A percentile compares a stretch with the other conserved stretches of the same genome.
Conservation (phyloP, 2,888 invertebrate genomes). For the Noctua comes region DNA sequence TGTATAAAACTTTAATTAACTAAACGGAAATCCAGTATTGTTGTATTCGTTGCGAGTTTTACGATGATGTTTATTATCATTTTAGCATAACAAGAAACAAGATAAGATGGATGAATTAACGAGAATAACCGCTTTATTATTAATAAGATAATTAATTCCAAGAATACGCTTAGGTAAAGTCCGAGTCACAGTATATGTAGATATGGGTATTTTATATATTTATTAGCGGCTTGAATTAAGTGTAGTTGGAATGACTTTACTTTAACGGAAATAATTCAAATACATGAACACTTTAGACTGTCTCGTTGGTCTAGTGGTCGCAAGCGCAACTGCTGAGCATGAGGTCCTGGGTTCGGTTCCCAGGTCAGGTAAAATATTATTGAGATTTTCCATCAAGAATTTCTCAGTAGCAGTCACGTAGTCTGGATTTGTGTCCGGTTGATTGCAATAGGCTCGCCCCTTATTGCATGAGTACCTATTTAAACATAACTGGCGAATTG, state of each 20-base stretch:
- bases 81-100: conserved; percentile 24
- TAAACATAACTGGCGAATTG: too few species aligned
- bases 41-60: conserved; percentile 7
- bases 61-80: conserved; percentile 12
- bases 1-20: conserved; percentile 3
- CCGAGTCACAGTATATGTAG: background rate
- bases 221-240: background rate
- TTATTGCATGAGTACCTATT: too few species aligned
- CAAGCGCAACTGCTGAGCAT: too few species aligned
- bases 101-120: conserved; percentile 12
- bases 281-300: too few species aligned
- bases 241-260: background rate
- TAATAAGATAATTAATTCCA: conserved; percentile 1
- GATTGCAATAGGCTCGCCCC: too few species aligned
- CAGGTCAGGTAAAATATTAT: too few species aligned
- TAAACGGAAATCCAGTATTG: background rate
- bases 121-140: conserved; percentile 18
- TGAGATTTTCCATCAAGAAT: too few species aligned
- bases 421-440: too few species aligned
- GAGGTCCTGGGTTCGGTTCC: too few species aligned
- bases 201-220: background rate
- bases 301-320: too few species aligned
- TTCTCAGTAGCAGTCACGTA: too few species aligned
- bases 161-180: conserved; percentile 8
- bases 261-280: background rate